These are phyloP conservation scores for Papilio demoleus DNA, from an alignment of 2,888 invertebrate species.

Conservation along the genomic window DNA sequence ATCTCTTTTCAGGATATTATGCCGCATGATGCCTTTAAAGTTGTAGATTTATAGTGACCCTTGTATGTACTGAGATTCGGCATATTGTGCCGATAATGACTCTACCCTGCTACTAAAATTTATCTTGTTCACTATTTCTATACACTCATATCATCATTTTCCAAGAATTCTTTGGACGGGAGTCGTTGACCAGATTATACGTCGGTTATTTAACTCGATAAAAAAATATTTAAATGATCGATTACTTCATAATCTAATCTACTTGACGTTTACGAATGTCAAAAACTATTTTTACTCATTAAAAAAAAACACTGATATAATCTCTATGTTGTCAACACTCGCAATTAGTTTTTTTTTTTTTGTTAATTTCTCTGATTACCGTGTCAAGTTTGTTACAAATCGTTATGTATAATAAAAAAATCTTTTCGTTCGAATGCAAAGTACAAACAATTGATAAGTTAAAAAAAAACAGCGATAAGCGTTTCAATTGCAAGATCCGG, in stretches of 20 bases:
- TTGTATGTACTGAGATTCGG: too few species aligned
- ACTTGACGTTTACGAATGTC: background rate
- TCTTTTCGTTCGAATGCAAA: background rate
- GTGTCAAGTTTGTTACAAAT: conserved; percentile 20
- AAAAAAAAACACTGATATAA: background rate
- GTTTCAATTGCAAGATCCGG: conserved; percentile 44
- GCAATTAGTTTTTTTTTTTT: conserved; percentile 19
- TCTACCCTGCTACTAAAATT: too few species aligned
- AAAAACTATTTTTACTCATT: background rate
- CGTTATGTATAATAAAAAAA: conserved; percentile 8
- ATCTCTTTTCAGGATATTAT: too few species aligned
- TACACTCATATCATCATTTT: background rate
- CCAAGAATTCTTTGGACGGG: background rate
- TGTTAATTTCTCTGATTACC: background rate
- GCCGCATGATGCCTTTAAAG: too few species aligned
- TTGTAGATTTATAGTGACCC: too few species aligned
- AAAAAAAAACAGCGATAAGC: conserved; percentile 15
- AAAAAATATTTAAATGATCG: conserved; percentile 7
- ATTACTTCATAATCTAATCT: conserved; percentile 1
- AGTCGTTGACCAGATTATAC: conserved; percentile 5
- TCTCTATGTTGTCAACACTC: background rate
- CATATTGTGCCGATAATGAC: too few species aligned
- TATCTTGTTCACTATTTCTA: too few species aligned
- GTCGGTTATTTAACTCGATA: background rate
- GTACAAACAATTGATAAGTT: conserved; percentile 13